Evolutionary conservation across 2,888 invertebrate genomes (phyloP).

Genomic region (Phasia obesa): DNA sequence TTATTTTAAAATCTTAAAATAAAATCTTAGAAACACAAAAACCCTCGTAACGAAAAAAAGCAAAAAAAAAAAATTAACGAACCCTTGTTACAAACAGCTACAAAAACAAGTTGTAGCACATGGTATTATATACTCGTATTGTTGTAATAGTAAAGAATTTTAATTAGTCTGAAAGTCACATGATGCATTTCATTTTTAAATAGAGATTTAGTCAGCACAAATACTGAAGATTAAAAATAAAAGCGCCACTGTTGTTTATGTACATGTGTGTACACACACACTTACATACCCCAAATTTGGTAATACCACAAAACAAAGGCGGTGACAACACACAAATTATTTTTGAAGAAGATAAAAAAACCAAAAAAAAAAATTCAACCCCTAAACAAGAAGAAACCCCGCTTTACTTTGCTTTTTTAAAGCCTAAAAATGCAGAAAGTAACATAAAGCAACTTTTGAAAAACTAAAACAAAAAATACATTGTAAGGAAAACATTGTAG

Average conservation of each 20-base stretch:
- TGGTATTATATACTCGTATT: no score
- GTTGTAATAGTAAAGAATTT: conserved; percentile 48
- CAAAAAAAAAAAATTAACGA: no score
- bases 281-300: no score
- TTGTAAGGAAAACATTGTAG: conserved; percentile 11
- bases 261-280: neutral
- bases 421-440: conserved; percentile 25
- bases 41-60: neutral
- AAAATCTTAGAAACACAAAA: neutral
- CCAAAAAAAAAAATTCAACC: conserved; percentile 24
- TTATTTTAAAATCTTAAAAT: conserved; percentile 26
- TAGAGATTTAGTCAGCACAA: neutral
- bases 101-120: conserved; percentile 26
- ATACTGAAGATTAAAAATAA: conserved; percentile 35
- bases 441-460: conserved; percentile 32
- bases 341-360: neutral
- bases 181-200: conserved; percentile 50
- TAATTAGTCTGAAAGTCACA: conserved; percentile 67
- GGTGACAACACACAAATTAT: conserved; percentile 54
- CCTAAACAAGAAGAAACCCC: conserved; percentile 39
- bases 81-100: conserved; percentile 14
- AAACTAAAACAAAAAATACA: neutral
- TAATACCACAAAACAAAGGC: conserved; percentile 49
- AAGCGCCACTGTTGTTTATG: neutral
- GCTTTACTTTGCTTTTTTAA: neutral